These are phyloP conservation scores for Bombus turneri DNA, from an alignment of 1,140 invertebrate genomes.

Conservation along the genomic window DNA sequence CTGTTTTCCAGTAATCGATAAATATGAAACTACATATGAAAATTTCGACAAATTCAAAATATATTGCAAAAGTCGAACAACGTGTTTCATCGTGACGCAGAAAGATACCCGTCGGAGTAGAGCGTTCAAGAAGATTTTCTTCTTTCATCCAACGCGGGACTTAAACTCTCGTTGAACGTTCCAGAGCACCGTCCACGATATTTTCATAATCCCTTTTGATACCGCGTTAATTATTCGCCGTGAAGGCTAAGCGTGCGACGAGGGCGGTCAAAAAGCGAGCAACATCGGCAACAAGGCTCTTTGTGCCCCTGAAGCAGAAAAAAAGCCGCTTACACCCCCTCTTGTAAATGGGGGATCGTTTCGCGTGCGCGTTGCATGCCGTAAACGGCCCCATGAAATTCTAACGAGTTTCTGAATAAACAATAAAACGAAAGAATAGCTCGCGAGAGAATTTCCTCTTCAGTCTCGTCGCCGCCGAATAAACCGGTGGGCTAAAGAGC, in stretches of 20 bases:
- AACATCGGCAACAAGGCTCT: constrained; percentile 15
- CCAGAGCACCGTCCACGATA: neutral
- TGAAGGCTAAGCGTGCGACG: constrained; percentile 14
- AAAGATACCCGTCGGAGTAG: neutral
- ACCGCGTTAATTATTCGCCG: constrained; percentile 43
- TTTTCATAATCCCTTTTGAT: constrained; percentile 54
- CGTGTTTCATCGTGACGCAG: accelerated
- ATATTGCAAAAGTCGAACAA: neutral
- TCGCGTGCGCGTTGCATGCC: constrained; percentile 23
- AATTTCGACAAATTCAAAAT: neutral
- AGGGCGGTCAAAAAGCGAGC: constrained; percentile 38
- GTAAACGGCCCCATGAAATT: constrained; percentile 45
- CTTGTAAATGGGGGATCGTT: constrained; percentile 34
- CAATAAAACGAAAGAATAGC: constrained; percentile 54
- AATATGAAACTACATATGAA: neutral
- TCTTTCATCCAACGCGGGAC: neutral
- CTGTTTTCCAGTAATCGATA: too few relatives aligned
- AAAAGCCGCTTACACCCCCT: constrained; percentile 35
- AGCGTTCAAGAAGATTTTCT: neutral
- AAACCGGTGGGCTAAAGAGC: constrained; percentile 50
- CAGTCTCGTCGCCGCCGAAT: constrained; percentile 29
- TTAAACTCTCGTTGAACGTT: constrained; percentile 5
- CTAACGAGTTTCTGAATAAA: constrained; percentile 55
- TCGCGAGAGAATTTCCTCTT: constrained; percentile 43
- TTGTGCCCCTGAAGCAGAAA: constrained; percentile 11